Base-by-base conservation (phyloP, 2,888 invertebrate genomes). In the Acleris cristana region DNA sequence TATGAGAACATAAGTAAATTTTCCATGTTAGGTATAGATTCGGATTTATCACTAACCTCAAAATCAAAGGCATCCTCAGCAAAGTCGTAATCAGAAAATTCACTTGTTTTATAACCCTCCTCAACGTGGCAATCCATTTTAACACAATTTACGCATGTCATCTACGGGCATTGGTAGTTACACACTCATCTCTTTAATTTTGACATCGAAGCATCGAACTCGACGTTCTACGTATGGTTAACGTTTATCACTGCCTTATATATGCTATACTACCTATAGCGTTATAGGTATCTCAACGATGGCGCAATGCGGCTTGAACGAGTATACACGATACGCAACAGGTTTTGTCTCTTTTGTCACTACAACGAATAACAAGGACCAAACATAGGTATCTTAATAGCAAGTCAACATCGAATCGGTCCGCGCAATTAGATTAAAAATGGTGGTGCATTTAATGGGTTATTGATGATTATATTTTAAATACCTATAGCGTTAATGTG, bases 51-150 rank as follows among this genome's bases (percentile, higher is more conserved):
- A 83, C 90, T 87, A 83, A 92, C 92, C 91, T 91, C 92, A 82
- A 89, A 92, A 74, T 91, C 90, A 76, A 90, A 73, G 12, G 92
- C 92, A 82, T 92, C 92, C 79, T 92, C 90, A 48, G 90, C 89
- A 61, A 91, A 91, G 73, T 92, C 92, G 70, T 82, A 92, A 72
- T 91, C 92, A 49, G 88, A 83, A 56, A 85, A 87, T 66, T 92
- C 91, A 51, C 81, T 83, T 14, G 89, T 87, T 58, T 90, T 81
- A 26, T 78, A 75, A 16, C 92, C 92, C 59, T 92, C 92, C 79
- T 90, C 85, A n/a, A 90, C 81, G 51, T 79, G 82, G 71, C 80
- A 84, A 73, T 88, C 84, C 92, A 92, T 92, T 74, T 81, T 83
- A 63, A 88, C 74, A 79, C 92, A 92, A 73, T 76, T 83, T 12